phyloP scores from a whole-genome alignment of 2,113 vertebrate genomes.

The Plectropomus leopardus region DNA sequence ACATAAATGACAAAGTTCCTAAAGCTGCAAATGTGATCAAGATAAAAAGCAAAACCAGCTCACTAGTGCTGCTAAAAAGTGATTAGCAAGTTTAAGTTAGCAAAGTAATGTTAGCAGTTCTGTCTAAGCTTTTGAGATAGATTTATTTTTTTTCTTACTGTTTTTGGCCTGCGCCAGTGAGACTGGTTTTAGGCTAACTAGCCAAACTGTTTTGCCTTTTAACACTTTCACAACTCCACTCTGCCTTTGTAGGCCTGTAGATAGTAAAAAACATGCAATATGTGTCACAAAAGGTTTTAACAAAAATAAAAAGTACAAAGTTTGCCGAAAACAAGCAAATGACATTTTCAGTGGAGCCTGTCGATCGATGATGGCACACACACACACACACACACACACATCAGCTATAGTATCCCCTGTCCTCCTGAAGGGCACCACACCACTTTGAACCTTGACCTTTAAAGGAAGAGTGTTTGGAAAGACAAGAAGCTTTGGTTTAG shows the following conservation, averaged over 20 bases:
- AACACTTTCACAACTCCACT: not conserved
- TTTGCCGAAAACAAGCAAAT: not conserved
- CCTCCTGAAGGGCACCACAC: constrained; percentile 22
- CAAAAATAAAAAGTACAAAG: not conserved
- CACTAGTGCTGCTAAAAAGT: not conserved
- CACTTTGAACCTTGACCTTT: constrained; percentile 71
- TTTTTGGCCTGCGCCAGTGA: not conserved
- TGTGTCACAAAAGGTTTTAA: not conserved
- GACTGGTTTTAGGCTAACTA: no score
- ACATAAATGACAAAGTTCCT: not conserved
- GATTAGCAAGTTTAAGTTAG: not conserved
- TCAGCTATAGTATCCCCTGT: constrained; percentile 5
- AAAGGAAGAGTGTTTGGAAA: constrained; percentile 41
- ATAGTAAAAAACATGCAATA: not conserved
- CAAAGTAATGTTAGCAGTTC: not conserved
- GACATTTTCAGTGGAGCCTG: constrained; percentile 40
- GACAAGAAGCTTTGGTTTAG: constrained; percentile 48
- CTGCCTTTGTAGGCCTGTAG: not conserved
- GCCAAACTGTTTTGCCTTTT: not conserved
- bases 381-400: not conserved
- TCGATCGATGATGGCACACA: constrained; percentile 13
- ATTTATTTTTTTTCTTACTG: not conserved
- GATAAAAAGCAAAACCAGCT: no score
- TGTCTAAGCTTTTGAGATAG: not conserved
- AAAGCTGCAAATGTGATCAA: no score